These are phyloP conservation scores for Monochamus saltuarius DNA, from an alignment of 1,140 invertebrate genomes.

Conservation along the genomic window DNA sequence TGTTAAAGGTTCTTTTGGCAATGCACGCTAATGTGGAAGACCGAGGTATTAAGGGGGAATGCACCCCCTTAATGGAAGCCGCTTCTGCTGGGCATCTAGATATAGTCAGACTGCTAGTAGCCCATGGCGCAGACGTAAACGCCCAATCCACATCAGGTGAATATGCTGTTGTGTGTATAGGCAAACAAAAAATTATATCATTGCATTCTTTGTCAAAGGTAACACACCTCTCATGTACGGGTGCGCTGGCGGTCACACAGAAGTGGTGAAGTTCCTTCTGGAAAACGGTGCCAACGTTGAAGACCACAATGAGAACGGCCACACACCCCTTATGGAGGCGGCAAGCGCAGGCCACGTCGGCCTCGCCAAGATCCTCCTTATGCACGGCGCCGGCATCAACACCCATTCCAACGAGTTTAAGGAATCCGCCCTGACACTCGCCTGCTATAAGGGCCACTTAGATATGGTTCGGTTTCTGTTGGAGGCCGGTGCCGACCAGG, in stretches of 20 bases:
- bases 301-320: slow-evolving; percentile 98
- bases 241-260: slow-evolving; percentile 92
- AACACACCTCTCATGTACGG: slow-evolving; percentile 89
- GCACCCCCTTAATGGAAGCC: slow-evolving; percentile 96
- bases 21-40: slow-evolving; percentile 98
- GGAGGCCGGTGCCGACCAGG: slow-evolving; percentile 91
- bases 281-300: slow-evolving; percentile 94
- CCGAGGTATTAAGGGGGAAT: slow-evolving; percentile 88
- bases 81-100: slow-evolving; percentile 92
- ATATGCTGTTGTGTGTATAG: slow-evolving; percentile 14
- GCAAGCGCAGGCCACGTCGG: slow-evolving; percentile 95
- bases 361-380: slow-evolving; percentile 89
- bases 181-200: too few species aligned
- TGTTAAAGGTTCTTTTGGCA: slow-evolving; percentile 80
- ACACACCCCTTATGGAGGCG: slow-evolving; percentile 98
- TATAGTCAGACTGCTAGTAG: slow-evolving; percentile 88
- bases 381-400: slow-evolving; percentile 94
- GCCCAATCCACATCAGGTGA: slow-evolving; percentile 90
- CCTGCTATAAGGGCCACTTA: slow-evolving; percentile 81
- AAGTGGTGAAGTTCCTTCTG: slow-evolving; percentile 86
- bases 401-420: slow-evolving; percentile 99
- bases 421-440: slow-evolving; percentile 90
- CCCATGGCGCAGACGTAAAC: slow-evolving; percentile 93
- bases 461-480: slow-evolving; percentile 81
- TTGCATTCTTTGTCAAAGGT: too few species aligned